phyloP scores from a whole-genome alignment of 1,140 invertebrate genomes.

The Subanguina moxae region DNA sequence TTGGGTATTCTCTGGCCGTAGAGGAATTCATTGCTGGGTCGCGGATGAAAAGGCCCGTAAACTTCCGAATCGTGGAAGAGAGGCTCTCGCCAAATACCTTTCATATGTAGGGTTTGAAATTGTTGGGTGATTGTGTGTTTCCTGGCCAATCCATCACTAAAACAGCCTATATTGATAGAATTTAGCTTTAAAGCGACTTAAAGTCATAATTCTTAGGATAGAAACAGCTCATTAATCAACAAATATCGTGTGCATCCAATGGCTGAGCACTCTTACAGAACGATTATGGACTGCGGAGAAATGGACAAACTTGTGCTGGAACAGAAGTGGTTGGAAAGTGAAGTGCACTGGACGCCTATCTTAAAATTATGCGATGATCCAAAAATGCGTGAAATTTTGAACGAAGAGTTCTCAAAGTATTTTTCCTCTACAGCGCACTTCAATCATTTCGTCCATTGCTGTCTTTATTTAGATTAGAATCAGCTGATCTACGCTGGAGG shows the following conservation, averaged over 20 bases:
- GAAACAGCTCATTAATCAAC: slow-evolving; percentile 17
- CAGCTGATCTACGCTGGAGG: slow-evolving; percentile 22
- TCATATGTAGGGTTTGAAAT: slow-evolving; percentile 59
- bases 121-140: too few species aligned
- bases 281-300: slow-evolving; percentile 41
- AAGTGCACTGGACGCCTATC: slow-evolving; percentile 28
- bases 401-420: slow-evolving; percentile 25
- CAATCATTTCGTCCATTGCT: neutral
- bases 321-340: slow-evolving; percentile 48
- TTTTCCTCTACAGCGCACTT: neutral
- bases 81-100: slow-evolving; percentile 83
- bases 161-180: neutral
- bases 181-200: too few species aligned
- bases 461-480: slow-evolving; percentile 12
- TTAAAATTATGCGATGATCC: slow-evolving; percentile 36
- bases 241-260: slow-evolving; percentile 35
- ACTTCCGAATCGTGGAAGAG: slow-evolving; percentile 66
- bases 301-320: slow-evolving; percentile 48
- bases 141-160: neutral
- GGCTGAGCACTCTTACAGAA: slow-evolving; percentile 24
- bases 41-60: slow-evolving; percentile 78
- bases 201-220: slow-evolving; percentile 47
- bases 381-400: slow-evolving; percentile 16
- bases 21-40: slow-evolving; percentile 96
- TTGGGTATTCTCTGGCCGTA: slow-evolving; percentile 91